Conservation (phyloP, 2,888 invertebrate genomes). For the Ochlodes sylvanus region DNA sequence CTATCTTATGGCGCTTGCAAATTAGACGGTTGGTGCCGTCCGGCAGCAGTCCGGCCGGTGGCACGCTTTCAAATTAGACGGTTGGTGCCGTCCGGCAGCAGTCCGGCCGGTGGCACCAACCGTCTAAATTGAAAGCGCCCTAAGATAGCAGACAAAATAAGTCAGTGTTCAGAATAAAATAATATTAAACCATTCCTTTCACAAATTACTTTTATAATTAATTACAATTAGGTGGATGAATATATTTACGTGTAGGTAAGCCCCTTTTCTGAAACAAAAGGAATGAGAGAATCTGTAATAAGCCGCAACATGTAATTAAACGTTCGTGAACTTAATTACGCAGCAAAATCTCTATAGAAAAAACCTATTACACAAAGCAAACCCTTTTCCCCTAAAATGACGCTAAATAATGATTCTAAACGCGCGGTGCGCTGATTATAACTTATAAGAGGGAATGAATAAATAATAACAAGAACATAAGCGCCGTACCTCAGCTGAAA, state of each 20-base stretch:
- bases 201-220: no score
- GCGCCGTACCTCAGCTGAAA: constrained; percentile 13
- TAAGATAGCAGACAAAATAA: no score
- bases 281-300: background rate
- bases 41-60: no score
- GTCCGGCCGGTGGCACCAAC: no score
- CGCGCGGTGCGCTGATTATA: constrained; percentile 31
- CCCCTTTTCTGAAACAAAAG: background rate
- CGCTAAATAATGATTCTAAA: constrained; percentile 41
- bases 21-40: no score
- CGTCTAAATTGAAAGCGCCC: no score
- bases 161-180: no score
- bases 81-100: no score
- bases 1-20: no score
- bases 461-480: constrained; percentile 36
- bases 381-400: constrained; percentile 33
- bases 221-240: background rate
- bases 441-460: constrained; percentile 36
- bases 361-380: constrained; percentile 15
- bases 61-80: no score
- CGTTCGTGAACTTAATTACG: constrained; percentile 3
- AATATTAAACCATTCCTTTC: no score
- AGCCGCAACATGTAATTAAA: constrained; percentile 6
- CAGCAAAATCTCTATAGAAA: constrained; percentile 19
- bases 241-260: background rate